Evolutionary conservation across 2,888 invertebrate genomes (phyloP).

Genomic region (Gonocerus acuteangulatus): DNA sequence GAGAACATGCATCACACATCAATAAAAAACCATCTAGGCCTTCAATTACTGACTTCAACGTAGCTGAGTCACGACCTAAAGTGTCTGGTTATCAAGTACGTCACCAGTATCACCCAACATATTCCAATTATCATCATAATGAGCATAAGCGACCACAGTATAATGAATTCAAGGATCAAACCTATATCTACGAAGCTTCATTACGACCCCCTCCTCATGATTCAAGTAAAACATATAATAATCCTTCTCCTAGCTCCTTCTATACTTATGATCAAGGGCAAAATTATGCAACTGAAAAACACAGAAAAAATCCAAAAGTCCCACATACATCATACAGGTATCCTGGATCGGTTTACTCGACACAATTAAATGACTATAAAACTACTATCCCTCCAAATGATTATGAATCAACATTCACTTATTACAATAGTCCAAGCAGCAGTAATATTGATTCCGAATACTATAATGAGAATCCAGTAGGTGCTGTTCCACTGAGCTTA

Average conservation of each 20-base stretch:
- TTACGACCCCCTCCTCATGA: conserved; percentile 34
- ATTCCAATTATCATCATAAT: conserved; percentile 38
- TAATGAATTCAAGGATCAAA: conserved; percentile 14
- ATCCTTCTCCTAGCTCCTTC: conserved; percentile 32
- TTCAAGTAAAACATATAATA: conserved; percentile 10
- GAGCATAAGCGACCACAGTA: conserved; percentile 36
- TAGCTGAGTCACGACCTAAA: conserved; percentile 15
- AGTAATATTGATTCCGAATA: conserved; percentile 23
- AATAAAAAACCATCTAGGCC: conserved; percentile 45
- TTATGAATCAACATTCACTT: conserved; percentile 26
- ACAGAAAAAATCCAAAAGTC: conserved; percentile 26
- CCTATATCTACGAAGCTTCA: conserved; percentile 34
- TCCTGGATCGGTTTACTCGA: conserved; percentile 24
- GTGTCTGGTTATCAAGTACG: conserved; percentile 40
- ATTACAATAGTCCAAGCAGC: conserved; percentile 21
- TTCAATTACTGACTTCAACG: not conserved
- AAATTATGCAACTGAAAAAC: conserved; percentile 27
- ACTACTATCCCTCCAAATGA: conserved; percentile 19
- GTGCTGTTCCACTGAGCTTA: conserved; percentile 32
- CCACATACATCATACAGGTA: conserved; percentile 18
- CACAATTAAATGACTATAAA: conserved; percentile 17
- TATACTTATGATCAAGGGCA: conserved; percentile 34
- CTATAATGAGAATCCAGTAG: conserved; percentile 35
- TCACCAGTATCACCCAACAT: conserved; percentile 40
- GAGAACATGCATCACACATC: conserved; percentile 48